phyloP scores from a whole-genome alignment of 2,113 vertebrate genomes.

The Geococcyx californianus region DNA sequence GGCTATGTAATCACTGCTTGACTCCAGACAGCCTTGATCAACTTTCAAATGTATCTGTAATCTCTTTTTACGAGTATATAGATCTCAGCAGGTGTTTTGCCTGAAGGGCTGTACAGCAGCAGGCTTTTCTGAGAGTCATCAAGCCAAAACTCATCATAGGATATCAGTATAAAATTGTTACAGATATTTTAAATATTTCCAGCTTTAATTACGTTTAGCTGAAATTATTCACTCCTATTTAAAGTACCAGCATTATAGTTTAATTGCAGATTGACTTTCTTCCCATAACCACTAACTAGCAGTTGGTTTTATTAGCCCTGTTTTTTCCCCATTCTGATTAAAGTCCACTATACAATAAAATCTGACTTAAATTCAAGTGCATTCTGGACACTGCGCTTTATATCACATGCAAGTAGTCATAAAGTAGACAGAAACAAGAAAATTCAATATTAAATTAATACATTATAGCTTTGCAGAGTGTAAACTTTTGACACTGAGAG shows the following conservation, averaged over 20 bases:
- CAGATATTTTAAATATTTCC: not conserved
- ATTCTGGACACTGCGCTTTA: not conserved
- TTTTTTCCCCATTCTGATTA: not conserved
- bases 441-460: not conserved
- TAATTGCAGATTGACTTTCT: constrained; percentile 14
- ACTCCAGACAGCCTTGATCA: not conserved
- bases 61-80: not conserved
- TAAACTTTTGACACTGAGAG: not conserved
- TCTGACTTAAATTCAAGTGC: not conserved
- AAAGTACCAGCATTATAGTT: not conserved
- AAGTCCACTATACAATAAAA: constrained; percentile 1
- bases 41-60: not conserved
- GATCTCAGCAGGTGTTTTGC: constrained; percentile 21
- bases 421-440: not conserved
- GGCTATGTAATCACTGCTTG: not conserved
- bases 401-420: not conserved
- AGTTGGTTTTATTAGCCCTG: not conserved
- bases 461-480: not conserved
- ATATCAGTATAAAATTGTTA: not conserved
- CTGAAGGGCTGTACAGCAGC: not conserved
- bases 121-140: not conserved
- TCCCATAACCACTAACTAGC: constrained; percentile 1
- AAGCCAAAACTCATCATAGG: not conserved
- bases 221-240: not conserved
- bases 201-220: not conserved